Evolutionary conservation across 2,888 invertebrate species (phyloP).

Genomic region (Muschampia plurimacula): DNA sequence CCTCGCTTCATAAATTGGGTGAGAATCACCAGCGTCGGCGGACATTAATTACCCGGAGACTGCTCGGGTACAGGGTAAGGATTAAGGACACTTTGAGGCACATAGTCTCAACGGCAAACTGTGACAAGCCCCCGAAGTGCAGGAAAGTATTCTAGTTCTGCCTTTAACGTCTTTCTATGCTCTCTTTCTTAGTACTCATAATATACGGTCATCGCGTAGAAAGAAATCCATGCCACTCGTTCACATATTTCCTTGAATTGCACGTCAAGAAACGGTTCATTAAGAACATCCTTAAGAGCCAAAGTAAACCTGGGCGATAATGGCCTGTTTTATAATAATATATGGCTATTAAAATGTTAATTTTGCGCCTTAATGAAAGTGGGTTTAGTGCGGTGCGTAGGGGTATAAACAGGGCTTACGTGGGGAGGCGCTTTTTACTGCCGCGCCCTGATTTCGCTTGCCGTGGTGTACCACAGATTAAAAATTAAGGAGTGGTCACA

Average conservation of each 20-base stretch:
- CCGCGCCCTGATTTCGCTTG: conserved; percentile 66
- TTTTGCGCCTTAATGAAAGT: conserved; percentile 79
- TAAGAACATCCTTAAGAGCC: neutral
- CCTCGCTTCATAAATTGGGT: too few relatives aligned
- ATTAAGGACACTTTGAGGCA: too few relatives aligned
- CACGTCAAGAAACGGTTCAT: conserved; percentile 23
- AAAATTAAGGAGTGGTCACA: neutral
- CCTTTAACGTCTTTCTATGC: too few relatives aligned
- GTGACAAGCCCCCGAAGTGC: too few relatives aligned
- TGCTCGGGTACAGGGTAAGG: too few relatives aligned
- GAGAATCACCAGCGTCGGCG: too few relatives aligned
- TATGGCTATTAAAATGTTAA: conserved; percentile 83
- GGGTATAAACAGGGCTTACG: conserved; percentile 75
- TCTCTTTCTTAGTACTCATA: too few relatives aligned
- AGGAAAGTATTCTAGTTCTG: too few relatives aligned
- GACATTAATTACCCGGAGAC: too few relatives aligned
- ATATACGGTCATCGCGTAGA: too few relatives aligned
- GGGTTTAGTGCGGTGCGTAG: conserved; percentile 74
- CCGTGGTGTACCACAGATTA: conserved; percentile 32
- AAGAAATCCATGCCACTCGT: too few relatives aligned
- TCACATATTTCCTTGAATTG: neutral
- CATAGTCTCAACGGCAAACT: too few relatives aligned
- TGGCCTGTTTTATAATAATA: conserved; percentile 76
- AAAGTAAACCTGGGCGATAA: conserved; percentile 63
- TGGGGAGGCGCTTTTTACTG: conserved; percentile 71